phyloP scores from a whole-genome alignment of 2,113 vertebrate species.

The Scytalopus superciliaris region DNA sequence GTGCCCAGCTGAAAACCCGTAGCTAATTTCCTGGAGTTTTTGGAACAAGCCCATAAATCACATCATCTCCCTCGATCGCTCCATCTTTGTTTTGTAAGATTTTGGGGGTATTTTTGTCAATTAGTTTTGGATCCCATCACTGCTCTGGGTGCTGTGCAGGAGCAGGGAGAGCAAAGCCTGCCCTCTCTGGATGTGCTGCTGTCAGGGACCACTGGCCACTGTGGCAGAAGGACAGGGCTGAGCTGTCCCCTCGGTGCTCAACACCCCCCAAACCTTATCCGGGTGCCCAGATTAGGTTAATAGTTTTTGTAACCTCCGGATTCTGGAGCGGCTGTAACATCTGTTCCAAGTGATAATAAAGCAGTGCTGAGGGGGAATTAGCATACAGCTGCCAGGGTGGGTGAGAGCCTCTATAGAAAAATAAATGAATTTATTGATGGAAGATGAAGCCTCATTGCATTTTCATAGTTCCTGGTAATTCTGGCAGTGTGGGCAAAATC shows the following conservation, averaged over 20 bases:
- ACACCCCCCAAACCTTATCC: not conserved
- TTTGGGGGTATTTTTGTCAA: not conserved
- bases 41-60: not conserved
- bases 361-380: slow-evolving; percentile 42
- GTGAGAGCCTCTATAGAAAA: not conserved
- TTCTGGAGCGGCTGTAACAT: slow-evolving; percentile 45
- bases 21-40: not conserved
- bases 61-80: not conserved
- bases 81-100: accelerated
- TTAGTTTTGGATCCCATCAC: accelerated
- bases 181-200: not conserved
- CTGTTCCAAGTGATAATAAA: slow-evolving; percentile 56
- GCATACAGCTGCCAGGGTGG: slow-evolving; percentile 50
- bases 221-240: not conserved
- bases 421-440: not conserved
- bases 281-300: slow-evolving; percentile 9
- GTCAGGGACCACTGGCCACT: accelerated
- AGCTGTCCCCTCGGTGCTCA: not conserved
- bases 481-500: slow-evolving; percentile 28
- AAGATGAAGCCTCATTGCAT: slow-evolving; percentile 23
- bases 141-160: not conserved
- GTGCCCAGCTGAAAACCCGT: not conserved
- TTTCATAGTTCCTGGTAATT: slow-evolving; percentile 19
- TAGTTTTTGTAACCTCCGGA: slow-evolving; percentile 54
- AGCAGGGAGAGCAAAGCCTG: not conserved